Conservation (phyloP, 2,888 invertebrate species). For the Euphydryas editha region DNA sequence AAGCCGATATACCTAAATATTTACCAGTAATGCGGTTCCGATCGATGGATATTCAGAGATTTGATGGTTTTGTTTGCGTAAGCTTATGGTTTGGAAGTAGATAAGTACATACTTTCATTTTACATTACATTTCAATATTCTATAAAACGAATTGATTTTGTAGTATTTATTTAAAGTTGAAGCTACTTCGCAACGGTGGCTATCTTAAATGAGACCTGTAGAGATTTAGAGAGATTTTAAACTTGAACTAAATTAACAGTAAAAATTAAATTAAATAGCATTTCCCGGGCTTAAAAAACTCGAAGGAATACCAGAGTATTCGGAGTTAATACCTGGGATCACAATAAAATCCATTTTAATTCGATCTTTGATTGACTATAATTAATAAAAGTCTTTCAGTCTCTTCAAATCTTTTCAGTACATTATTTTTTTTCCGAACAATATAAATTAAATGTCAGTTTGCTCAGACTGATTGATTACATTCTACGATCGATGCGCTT, state of each 20-base stretch:
- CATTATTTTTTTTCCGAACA: conserved; percentile 19
- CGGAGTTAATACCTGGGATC: too few species aligned
- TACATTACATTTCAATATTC: background rate
- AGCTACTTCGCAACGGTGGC: too few species aligned
- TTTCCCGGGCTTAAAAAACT: too few species aligned
- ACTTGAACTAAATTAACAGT: too few species aligned
- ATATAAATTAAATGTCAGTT: conserved; percentile 49
- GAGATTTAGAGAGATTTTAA: too few species aligned
- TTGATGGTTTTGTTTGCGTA: conserved; percentile 40
- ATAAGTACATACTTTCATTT: background rate
- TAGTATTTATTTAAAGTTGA: too few species aligned
- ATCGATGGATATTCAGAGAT: conserved; percentile 44
- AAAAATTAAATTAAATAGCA: too few species aligned
- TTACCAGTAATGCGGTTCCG: conserved; percentile 49
- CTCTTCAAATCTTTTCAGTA: background rate
- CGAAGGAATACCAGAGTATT: too few species aligned
- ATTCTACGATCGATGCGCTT: conserved; percentile 39
- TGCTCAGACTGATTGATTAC: conserved; percentile 52
- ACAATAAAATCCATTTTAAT: too few species aligned
- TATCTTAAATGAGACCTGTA: too few species aligned
- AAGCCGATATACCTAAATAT: conserved; percentile 50
- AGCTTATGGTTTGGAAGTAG: conserved; percentile 13
- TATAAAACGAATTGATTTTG: background rate
- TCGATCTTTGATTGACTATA: background rate
- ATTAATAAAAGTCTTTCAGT: background rate